These are phyloP conservation scores for Myotis davidii DNA, from an alignment of 2,113 vertebrate genomes.

Conservation along the genomic window DNA sequence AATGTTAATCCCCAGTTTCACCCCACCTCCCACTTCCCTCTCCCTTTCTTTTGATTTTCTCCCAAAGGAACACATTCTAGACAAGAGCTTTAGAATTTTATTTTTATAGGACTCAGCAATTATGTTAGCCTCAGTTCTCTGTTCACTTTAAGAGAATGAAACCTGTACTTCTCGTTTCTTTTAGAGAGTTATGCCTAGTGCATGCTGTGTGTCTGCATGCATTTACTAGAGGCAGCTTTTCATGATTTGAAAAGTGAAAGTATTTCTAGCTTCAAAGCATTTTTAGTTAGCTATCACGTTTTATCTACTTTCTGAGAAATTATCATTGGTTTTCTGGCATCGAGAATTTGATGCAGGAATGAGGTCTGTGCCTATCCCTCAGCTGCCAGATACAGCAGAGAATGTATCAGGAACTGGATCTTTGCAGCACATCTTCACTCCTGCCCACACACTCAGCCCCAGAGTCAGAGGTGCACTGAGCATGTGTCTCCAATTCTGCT, in stretches of 20 bases:
- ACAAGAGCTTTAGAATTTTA: background rate
- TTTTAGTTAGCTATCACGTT: background rate
- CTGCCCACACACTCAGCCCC: background rate
- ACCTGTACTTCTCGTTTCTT: background rate
- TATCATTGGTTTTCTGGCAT: background rate
- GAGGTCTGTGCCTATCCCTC: background rate
- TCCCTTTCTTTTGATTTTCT: background rate
- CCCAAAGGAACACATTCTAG: background rate
- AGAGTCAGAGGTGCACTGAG: constrained; percentile 25
- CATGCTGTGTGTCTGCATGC: background rate
- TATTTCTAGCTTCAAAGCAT: background rate
- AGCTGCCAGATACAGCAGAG: background rate
- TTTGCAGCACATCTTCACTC: background rate
- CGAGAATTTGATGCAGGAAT: background rate
- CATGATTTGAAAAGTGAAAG: background rate
- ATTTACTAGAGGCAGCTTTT: background rate
- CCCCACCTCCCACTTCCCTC: background rate
- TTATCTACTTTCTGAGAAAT: background rate
- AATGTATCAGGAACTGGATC: background rate
- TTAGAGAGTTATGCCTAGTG: background rate
- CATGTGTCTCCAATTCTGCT: background rate
- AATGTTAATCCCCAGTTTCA: background rate
- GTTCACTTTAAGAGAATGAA: background rate
- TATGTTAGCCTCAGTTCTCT: background rate
- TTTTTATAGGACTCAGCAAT: background rate